Evolutionary conservation across 1,140 invertebrate genomes (phyloP).

Genomic region (Zophobas atratus): DNA sequence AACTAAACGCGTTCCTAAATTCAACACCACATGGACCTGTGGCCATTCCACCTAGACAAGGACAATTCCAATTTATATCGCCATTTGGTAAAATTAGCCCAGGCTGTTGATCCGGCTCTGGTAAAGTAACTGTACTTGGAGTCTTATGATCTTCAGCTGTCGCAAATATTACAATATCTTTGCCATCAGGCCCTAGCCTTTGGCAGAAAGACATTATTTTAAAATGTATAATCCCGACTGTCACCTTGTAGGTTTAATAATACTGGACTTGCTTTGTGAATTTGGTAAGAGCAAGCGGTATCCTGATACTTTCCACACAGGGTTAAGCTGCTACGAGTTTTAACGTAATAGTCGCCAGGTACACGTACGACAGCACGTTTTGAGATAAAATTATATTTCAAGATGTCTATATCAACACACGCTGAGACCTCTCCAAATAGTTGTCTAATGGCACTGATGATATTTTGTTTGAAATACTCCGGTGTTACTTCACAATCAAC

Average conservation of each 20-base stretch:
- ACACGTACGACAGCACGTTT: slow-evolving; percentile 73
- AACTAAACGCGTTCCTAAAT: slow-evolving; percentile 95
- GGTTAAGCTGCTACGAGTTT: slow-evolving; percentile 73
- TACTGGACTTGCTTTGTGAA: slow-evolving; percentile 72
- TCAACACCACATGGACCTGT: slow-evolving; percentile 94
- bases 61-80: slow-evolving; percentile 97
- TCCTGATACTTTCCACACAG: slow-evolving; percentile 72
- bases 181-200: slow-evolving; percentile 73
- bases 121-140: slow-evolving; percentile 81
- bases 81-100: slow-evolving; percentile 91
- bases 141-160: slow-evolving; percentile 83
- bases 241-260: slow-evolving; percentile 65
- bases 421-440: slow-evolving; percentile 76
- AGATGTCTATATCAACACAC: slow-evolving; percentile 71
- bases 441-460: slow-evolving; percentile 70
- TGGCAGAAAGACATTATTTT: slow-evolving; percentile 70
- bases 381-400: slow-evolving; percentile 71
- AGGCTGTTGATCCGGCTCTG: slow-evolving; percentile 80
- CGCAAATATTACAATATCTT: slow-evolving; percentile 89
- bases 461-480: slow-evolving; percentile 73
- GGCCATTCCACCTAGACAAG: slow-evolving; percentile 96
- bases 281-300: slow-evolving; percentile 70
- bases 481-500: slow-evolving; percentile 66
- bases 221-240: slow-evolving; percentile 65
- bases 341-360: slow-evolving; percentile 70